A percentile compares a stretch with the other conserved stretches of the same genome.
phyloP scores from a whole-genome alignment of 2,113 vertebrate species.

The Xiphophorus couchianus region DNA sequence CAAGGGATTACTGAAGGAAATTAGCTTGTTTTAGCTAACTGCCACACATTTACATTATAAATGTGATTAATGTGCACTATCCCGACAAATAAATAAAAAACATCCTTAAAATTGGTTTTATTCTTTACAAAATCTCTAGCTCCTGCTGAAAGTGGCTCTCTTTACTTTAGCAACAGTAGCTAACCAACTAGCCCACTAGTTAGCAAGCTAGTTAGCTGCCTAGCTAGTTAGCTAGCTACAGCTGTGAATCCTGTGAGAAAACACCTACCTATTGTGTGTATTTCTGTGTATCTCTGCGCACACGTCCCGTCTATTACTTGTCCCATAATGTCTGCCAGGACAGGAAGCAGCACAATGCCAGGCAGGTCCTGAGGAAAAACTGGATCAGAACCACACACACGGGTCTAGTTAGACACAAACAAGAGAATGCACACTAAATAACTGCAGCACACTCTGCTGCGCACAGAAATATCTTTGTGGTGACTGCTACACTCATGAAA shows the following conservation, averaged over 20 bases:
- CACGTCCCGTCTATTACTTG: slow-evolving; percentile 53
- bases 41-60: too few species aligned
- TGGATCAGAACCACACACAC: slow-evolving; percentile 39
- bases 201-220: too few species aligned
- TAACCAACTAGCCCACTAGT: too few species aligned
- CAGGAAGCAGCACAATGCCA: slow-evolving; percentile 78
- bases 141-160: too few species aligned
- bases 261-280: slow-evolving; percentile 6
- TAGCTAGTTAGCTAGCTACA: not conserved
- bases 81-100: too few species aligned
- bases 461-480: not conserved
- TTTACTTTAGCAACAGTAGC: too few species aligned
- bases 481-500: too few species aligned
- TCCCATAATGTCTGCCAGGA: slow-evolving; percentile 68
- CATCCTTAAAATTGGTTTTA: too few species aligned
- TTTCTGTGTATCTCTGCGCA: slow-evolving; percentile 25
- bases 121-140: too few species aligned
- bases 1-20: too few species aligned
- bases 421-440: not conserved
- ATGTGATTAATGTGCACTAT: too few species aligned
- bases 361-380: slow-evolving; percentile 68
- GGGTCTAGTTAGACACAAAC: slow-evolving; percentile 7
- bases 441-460: not conserved
- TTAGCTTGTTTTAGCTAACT: too few species aligned
- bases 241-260: slow-evolving; percentile 64